Evolutionary conservation across 1,140 invertebrate genomes (phyloP).

Genomic region (Drosophila eugracilis): DNA sequence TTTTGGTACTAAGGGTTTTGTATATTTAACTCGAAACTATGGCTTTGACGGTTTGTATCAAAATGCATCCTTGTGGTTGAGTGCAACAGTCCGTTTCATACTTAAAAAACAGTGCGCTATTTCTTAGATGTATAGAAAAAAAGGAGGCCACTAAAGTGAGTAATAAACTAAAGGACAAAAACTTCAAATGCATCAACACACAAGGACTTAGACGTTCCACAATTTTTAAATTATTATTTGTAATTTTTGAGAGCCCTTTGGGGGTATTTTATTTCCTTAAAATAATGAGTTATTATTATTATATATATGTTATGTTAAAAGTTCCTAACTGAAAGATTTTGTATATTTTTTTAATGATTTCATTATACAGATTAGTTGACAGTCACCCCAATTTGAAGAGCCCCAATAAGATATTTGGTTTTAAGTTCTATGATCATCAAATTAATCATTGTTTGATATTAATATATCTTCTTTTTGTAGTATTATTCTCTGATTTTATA

Average conservation of each 20-base stretch:
- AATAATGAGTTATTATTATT: too few relatives aligned
- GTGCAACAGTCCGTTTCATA: slow-evolving; percentile 51
- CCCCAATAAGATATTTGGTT: too few relatives aligned
- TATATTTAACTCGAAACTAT: slow-evolving; percentile 29
- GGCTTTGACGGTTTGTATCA: slow-evolving; percentile 25
- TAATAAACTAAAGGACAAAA: slow-evolving; percentile 14
- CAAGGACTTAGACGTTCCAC: slow-evolving; percentile 2
- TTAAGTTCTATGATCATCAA: too few relatives aligned
- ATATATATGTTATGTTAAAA: too few relatives aligned
- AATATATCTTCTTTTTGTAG: too few relatives aligned
- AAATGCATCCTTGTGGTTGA: slow-evolving; percentile 16
- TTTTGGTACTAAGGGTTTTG: slow-evolving; percentile 15
- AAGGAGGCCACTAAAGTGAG: slow-evolving; percentile 2
- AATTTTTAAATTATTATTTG: neutral
- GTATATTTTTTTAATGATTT: too few relatives aligned
- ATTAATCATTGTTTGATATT: too few relatives aligned
- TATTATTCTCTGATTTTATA: too few relatives aligned
- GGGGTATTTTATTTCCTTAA: neutral
- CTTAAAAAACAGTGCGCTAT: slow-evolving; percentile 35
- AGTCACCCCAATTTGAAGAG: too few relatives aligned
- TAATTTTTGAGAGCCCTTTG: neutral
- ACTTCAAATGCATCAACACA: slow-evolving; percentile 22
- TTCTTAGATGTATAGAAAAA: too few relatives aligned
- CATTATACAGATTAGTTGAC: too few relatives aligned
- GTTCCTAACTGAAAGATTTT: too few relatives aligned